A percentile compares a stretch with the other conserved stretches of the same genome.
These are phyloP conservation scores for Myoxocephalus aenaeus DNA, from an alignment of 2,797 vertebrate species.

Conservation along the genomic window DNA sequence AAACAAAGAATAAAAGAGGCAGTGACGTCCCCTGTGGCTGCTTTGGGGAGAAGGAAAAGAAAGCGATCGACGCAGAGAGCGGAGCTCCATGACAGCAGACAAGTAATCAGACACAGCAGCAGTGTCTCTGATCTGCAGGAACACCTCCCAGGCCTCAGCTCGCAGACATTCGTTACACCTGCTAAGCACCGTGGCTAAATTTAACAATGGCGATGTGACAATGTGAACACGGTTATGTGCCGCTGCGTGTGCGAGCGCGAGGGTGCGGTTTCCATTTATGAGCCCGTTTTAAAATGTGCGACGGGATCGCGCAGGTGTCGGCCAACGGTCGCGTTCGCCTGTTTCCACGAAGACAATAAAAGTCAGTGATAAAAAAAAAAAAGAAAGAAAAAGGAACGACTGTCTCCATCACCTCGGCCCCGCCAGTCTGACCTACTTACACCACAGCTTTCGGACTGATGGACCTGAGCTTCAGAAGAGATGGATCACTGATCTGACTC, in stretches of 20 bases:
- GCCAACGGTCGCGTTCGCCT: constrained; percentile 22
- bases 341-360: constrained; percentile 36
- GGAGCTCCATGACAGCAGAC: constrained; percentile 78
- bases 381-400: constrained; percentile 44
- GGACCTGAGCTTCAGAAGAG: not conserved
- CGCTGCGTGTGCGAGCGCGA: constrained; percentile 52
- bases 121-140: constrained; percentile 73
- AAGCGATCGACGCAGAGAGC: constrained; percentile 61
- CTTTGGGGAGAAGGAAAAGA: constrained; percentile 54
- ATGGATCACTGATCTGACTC: constrained; percentile 30
- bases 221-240: constrained; percentile 57
- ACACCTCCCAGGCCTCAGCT: constrained; percentile 75
- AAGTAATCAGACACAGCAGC: constrained; percentile 76
- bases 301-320: constrained; percentile 56
- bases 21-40: constrained; percentile 61
- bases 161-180: constrained; percentile 76
- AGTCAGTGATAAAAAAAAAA: constrained; percentile 31
- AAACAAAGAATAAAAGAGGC: constrained; percentile 64
- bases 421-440: constrained; percentile 64
- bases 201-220: constrained; percentile 74
- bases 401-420: constrained; percentile 33
- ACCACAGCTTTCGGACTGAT: constrained; percentile 26
- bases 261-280: constrained; percentile 30
- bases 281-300: constrained; percentile 46
- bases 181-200: constrained; percentile 78